Evolutionary conservation across 2,113 vertebrate species (phyloP), one percentile per base, ranked within the genome.

Genomic region (Pachyramphus minor): DNA sequence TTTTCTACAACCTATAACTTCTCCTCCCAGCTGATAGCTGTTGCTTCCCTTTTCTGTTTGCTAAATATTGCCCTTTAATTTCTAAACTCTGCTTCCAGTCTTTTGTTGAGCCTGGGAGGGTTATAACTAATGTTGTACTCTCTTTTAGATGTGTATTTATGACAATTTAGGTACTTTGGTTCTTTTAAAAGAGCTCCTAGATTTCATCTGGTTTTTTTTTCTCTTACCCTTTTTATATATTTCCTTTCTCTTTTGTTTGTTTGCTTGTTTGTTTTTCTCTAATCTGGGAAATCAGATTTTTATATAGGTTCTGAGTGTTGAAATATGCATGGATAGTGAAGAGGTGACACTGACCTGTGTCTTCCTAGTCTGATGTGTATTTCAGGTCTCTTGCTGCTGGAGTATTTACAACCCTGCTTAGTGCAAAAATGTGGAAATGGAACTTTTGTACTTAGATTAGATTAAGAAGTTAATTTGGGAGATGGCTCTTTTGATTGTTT

Each of bases 31-130:
- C 22, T 83, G 75, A 74, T 66, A 86, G 45, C 47, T 86, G 11
- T 74, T 90, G 3, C 23, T 90, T 94, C 79, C 28, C 4, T 69
- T 59, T 95, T 69, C 50, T 71, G 9, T 74, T 92, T 92, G 12
- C 22, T 71, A 89, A 88, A 86, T 86, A 84, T 44, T 89, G 35
- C 8, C 56, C 92, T 88, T 81, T 86, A 92, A 86, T 95, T 90
- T 63, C 19, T 50, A 72, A 82, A 12, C 39, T 24, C 17, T 50
- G 17, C 42, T 86, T 92, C 35, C 24, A 21, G 19, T 45, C 18
- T 90, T 87, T 90, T 83, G 33, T 77, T 93, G 59, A 88, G 68
- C 45, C 63, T 90, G 37, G 55, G 74, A 95, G 72, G n/a, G 18
- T 81, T 86, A 45, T 90, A 80, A 84, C 55, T 90, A 80, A 69